Percentiles rank a stretch among this genome's conserved stretches.
phyloP scores from a whole-genome alignment of 1,140 invertebrate genomes.

The Anastatus disparis region DNA sequence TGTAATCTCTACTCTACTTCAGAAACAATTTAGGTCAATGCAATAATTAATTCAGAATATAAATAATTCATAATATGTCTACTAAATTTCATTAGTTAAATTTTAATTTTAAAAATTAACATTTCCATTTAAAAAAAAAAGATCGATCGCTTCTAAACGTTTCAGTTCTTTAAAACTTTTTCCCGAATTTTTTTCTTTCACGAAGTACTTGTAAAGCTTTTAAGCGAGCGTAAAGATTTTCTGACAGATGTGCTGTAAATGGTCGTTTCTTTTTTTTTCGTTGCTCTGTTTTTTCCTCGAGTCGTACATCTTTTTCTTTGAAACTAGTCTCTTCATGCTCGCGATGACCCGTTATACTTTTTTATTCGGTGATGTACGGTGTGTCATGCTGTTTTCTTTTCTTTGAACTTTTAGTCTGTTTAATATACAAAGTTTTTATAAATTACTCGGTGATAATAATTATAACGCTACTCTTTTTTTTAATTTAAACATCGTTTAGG shows the following conservation, averaged over 20 bases:
- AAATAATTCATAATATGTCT: no score
- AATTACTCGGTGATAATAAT: no score
- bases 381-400: not conserved
- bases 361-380: not conserved
- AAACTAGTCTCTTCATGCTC: conserved; percentile 13
- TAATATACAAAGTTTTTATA: no score
- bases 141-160: no score
- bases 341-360: not conserved
- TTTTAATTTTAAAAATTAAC: no score
- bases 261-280: conserved; percentile 1
- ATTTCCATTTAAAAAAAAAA: no score
- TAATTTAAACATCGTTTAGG: not conserved
- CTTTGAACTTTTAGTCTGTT: not conserved
- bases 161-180: no score
- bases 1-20: no score
- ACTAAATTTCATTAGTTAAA: no score
- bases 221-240: not conserved
- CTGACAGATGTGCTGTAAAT: conserved; percentile 33
- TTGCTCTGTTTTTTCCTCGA: conserved; percentile 5
- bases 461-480: no score
- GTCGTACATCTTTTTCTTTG: not conserved
- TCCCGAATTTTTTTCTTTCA: not conserved
- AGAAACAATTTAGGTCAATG: no score
- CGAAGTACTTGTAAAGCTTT: not conserved
- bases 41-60: no score